Evolutionary conservation across 2,888 invertebrate genomes (phyloP), one percentile per base, ranked within the genome.

Genomic region (Trichopria drosophilae): DNA sequence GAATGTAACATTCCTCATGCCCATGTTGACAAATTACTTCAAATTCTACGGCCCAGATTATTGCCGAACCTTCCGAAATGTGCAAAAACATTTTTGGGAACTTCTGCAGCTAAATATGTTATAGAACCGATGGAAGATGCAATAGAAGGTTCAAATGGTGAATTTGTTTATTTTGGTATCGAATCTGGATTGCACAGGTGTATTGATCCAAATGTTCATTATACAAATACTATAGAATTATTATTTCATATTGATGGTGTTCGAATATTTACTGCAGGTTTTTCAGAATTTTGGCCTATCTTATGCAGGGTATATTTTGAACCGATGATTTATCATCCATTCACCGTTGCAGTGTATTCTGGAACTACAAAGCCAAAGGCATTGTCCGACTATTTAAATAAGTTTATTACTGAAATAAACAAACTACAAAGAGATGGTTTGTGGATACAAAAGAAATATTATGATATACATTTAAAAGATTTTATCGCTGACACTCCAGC

Each of bases 201-300:
- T n/a, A n/a, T n/a, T n/a, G n/a, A n/a, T n/a, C n/a, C n/a, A n/a
- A n/a, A n/a, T n/a, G n/a, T n/a, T n/a, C n/a, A n/a, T n/a, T n/a
- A n/a, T n/a, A n/a, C n/a, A 13, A 19, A 15, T 36, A 7, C 9
- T 18, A 18, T 36, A 15, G 16, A 36, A 7, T 36, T 36, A 19
- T 18, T 36, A 36, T 36, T 36, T n/a, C 15, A 36, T 36, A 36
- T 36, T 19, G 36, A 36, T 36, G 36, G 36, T 19, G 5, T 16
- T 7, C 16, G 18, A 36, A 7, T 36, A 18, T 36, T 13, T 19
- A 36, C 6, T n/a, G 15, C 36, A 13, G 19, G 36, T 13, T 9
- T 6, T 36, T 18, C 15, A 36, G 18, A 36, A 36, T 13, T 36
- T 13, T 36, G 36, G 36, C 36, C 36, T 9, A 36, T 36, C n/a